Conservation (phyloP, 2,888 invertebrate species). For the Arenicola marina region DNA sequence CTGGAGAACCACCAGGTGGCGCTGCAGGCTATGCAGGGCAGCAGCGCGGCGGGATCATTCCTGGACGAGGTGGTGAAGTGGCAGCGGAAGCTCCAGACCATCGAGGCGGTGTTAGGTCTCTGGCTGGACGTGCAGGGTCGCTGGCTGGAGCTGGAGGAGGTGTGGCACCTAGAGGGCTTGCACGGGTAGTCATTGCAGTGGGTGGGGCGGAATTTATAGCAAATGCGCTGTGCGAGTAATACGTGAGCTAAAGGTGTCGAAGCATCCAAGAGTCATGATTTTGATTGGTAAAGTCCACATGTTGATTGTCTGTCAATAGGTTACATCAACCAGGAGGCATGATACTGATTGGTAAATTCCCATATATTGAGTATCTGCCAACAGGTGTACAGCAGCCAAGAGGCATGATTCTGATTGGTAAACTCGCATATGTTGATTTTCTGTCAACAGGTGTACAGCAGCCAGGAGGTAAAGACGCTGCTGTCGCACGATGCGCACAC, state of each 20-base stretch:
- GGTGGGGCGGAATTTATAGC: too few relatives aligned
- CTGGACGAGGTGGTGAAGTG: constrained; percentile 60
- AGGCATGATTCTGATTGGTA: too few relatives aligned
- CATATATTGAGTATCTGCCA: too few relatives aligned
- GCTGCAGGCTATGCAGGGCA: constrained; percentile 58
- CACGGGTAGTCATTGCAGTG: too few relatives aligned
- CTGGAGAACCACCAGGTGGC: constrained; percentile 59
- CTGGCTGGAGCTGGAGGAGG: constrained; percentile 60
- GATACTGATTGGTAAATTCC: too few relatives aligned
- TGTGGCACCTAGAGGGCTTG: too few relatives aligned
- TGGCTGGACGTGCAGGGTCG: constrained; percentile 60
- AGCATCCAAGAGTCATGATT: neutral
- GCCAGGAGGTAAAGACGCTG: constrained; percentile 48
- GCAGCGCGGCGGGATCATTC: constrained; percentile 58
- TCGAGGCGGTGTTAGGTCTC: constrained; percentile 56
- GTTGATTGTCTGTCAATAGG: too few relatives aligned
- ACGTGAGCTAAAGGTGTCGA: neutral
- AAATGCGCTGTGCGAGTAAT: neutral
- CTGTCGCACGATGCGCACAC: constrained; percentile 53
- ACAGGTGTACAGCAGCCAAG: too few relatives aligned
- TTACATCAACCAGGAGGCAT: too few relatives aligned
- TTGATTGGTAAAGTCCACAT: too few relatives aligned
- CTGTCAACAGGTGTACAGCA: constrained; percentile 54
- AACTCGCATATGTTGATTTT: too few relatives aligned
- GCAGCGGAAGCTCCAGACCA: constrained; percentile 59